A percentile compares a stretch with the other conserved stretches of the same genome.
Conservation (phyloP, 53 echinoderm and acorn worm genomes). For the Stichopus horrens region DNA sequence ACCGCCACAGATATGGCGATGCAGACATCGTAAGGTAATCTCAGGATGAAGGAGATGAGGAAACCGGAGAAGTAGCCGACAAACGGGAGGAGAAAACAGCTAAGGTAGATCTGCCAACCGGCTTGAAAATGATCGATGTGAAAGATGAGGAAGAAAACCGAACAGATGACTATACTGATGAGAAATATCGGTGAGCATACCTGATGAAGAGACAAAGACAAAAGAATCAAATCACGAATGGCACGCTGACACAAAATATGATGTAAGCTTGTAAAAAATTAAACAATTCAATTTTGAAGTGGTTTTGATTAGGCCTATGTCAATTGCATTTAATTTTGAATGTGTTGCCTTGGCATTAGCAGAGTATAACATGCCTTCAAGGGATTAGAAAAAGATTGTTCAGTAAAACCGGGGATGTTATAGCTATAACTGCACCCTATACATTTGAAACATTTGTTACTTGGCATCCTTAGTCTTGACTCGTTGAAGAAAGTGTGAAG, state of each 20-base stretch:
- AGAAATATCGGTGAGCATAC: slow-evolving; percentile 44
- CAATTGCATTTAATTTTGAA: background rate
- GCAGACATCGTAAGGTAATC: slow-evolving; percentile 57
- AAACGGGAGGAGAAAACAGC: slow-evolving; percentile 47
- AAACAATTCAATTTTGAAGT: too few species aligned
- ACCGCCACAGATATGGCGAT: slow-evolving; percentile 59
- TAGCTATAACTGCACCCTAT: too few species aligned
- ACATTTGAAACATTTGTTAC: too few species aligned
- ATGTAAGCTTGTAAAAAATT: too few species aligned
- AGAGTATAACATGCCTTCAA: background rate
- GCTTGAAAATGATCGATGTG: slow-evolving; percentile 37
- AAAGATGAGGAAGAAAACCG: slow-evolving; percentile 45
- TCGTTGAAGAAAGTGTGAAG: too few species aligned
- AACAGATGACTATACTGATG: slow-evolving; percentile 20
- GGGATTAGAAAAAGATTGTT: too few species aligned
- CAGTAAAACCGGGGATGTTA: too few species aligned
- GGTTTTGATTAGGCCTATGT: background rate
- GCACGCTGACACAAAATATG: too few species aligned
- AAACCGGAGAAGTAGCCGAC: slow-evolving; percentile 54
- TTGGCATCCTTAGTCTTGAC: too few species aligned
- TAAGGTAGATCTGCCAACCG: slow-evolving; percentile 45
- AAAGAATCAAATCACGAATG: background rate
- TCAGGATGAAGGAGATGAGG: slow-evolving; percentile 42
- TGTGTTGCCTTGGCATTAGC: too few species aligned
- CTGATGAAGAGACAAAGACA: slow-evolving; percentile 11